Percentiles rank a stretch among this genome's conserved stretches.
phyloP scores from a whole-genome alignment of 2,797 vertebrate genomes.

The Xyrichtys novacula region DNA sequence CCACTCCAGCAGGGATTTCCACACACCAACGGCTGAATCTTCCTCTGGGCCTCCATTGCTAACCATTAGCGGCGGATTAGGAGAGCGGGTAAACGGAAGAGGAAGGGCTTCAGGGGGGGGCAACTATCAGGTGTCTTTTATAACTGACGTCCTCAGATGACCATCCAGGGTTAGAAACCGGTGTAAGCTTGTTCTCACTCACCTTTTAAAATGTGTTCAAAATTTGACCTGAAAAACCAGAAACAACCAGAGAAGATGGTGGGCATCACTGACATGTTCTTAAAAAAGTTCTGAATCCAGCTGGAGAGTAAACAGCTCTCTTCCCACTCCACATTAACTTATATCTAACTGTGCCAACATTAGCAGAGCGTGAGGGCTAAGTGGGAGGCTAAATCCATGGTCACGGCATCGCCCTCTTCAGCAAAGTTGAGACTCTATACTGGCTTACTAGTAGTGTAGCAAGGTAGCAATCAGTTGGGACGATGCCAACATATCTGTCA shows the following conservation, averaged over 20 bases:
- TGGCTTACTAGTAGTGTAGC: too few species aligned
- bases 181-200: conserved; percentile 37
- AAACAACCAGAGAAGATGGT: conserved; percentile 8
- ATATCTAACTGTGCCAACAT: conserved; percentile 51
- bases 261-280: not conserved
- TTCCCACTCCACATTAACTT: conserved; percentile 11
- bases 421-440: conserved; percentile 47
- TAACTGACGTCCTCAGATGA: conserved; percentile 55
- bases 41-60: conserved; percentile 82
- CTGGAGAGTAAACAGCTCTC: conserved; percentile 9
- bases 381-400: conserved; percentile 48
- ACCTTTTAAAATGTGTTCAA: conserved; percentile 18
- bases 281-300: conserved; percentile 6
- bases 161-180: conserved; percentile 41
- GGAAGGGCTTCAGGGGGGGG: conserved; percentile 63
- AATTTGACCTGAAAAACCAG: not conserved
- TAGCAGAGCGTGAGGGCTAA: conserved; percentile 46
- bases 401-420: conserved; percentile 44
- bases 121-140: conserved; percentile 75
- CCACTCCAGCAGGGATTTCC: conserved; percentile 85
- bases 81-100: conserved; percentile 62
- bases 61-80: conserved; percentile 87
- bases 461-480: conserved; percentile 22
- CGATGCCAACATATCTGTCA: conserved; percentile 5
- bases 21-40: conserved; percentile 75